Conservation (phyloP, 2,797 vertebrate genomes). For the Lepus townsendii region DNA sequence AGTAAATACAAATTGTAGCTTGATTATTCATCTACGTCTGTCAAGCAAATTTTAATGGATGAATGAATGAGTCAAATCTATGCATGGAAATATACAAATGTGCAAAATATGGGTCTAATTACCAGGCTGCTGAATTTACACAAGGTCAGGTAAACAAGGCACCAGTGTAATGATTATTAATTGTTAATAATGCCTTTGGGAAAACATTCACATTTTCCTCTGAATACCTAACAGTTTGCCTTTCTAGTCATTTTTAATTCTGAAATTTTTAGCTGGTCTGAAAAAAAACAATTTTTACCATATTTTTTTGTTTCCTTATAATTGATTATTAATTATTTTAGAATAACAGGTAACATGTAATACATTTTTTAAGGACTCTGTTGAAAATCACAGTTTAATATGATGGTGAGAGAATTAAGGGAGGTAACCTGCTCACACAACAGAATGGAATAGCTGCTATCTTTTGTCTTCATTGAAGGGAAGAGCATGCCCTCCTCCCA, state of each 20-base stretch:
- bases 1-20: constrained; percentile 92
- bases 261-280: constrained; percentile 75
- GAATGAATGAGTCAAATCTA: constrained; percentile 91
- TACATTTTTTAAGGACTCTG: constrained; percentile 73
- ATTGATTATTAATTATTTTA: constrained; percentile 83
- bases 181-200: constrained; percentile 94
- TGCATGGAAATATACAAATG: constrained; percentile 91
- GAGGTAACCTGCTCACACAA: constrained; percentile 42
- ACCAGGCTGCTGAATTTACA: constrained; percentile 92
- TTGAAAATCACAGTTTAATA: constrained; percentile 73
- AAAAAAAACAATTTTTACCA: constrained; percentile 78
- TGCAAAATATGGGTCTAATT: constrained; percentile 93
- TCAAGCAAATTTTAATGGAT: constrained; percentile 93
- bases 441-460: constrained; percentile 76
- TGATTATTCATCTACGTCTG: constrained; percentile 92
- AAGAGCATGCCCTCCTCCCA: constrained; percentile 48
- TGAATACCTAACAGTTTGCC: constrained; percentile 88
- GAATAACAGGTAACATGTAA: constrained; percentile 73
- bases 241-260: constrained; percentile 85
- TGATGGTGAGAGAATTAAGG: constrained; percentile 63
- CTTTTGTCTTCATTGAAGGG: constrained; percentile 79
- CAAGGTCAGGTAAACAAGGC: constrained; percentile 93
- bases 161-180: constrained; percentile 93
- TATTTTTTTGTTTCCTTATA: constrained; percentile 75
- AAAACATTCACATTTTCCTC: constrained; percentile 88